Base-by-base conservation (phyloP, 2,888 invertebrate genomes). In the Prenolepis imparis region DNA sequence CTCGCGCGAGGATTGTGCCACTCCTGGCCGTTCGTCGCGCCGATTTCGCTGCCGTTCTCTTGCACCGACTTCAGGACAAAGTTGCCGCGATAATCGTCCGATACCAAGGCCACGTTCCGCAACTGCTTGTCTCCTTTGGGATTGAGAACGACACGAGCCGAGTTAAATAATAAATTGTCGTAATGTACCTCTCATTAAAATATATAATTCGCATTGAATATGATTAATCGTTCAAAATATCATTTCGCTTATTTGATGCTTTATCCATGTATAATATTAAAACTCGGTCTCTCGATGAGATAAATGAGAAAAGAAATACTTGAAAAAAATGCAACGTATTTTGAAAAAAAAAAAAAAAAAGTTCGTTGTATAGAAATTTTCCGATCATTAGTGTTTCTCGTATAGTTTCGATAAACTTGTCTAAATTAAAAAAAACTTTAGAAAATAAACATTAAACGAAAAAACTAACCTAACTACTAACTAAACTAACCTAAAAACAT, bases 11-110 rank as follows among this genome's bases (percentile, higher is more conserved):
- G 55, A 66, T 84, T 82, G 77, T 75, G 87, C 93, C 93, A 92
- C 32, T 90, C 91, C 73, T 92, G 90, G 28, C 90, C 88, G 41
- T 91, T 89, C 5, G 84, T 88, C 1, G 84, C 39, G 8, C 92
- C 91, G 15, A 90, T 82, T 52, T 87, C 81, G 4, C 64, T 66
- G 28, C 77, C 81, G 15, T 73, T 52, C 8, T 68, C 61, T 8
- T 63, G 39, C 1, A 94, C 91, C 0, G 90, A 90, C 83, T 87
- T 89, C 0, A 94, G 86, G 12, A 66, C 48, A 81, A 93, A 94
- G 73, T 93, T 88, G 3, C 88, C 88, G 4, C 91, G 90, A 78
- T 93, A 88, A 61, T 90, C 89, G 36, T 92, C 91, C 61, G 91
- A 72, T 4, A 90, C 89, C 5, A 94, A 85, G 1, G 89, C 91